phyloP scores from a whole-genome alignment of 2,113 vertebrate genomes.

The Lagopus muta region DNA sequence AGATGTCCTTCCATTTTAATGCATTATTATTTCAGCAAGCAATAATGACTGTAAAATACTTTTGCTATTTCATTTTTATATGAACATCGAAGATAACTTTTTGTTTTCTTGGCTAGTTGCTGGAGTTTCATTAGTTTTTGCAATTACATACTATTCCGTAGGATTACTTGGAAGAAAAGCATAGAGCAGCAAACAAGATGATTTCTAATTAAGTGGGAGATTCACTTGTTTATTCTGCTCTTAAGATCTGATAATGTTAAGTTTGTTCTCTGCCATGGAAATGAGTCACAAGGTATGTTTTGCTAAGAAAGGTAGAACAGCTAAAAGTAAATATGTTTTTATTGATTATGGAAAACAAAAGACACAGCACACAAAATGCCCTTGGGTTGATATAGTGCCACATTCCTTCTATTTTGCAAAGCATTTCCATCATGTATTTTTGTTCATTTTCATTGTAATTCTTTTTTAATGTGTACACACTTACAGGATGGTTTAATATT shows the following conservation, averaged over 20 bases:
- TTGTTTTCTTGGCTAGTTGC: background rate
- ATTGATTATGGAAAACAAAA: background rate
- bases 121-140: background rate
- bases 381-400: background rate
- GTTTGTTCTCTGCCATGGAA: background rate
- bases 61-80: background rate
- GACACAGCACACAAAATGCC: background rate
- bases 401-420: background rate
- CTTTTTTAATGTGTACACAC: background rate
- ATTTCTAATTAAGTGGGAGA: background rate
- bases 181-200: background rate
- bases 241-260: background rate
- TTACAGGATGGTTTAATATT: background rate
- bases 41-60: background rate
- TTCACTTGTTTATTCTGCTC: background rate
- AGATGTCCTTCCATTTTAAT: background rate
- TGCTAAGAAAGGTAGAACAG: background rate
- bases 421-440: background rate
- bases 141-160: background rate
- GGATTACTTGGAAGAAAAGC: background rate
- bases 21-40: background rate
- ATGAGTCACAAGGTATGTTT: background rate
- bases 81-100: background rate
- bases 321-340: background rate
- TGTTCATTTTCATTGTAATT: fast-evolving